Percentiles rank a stretch among this genome's conserved stretches.
phyloP scores from a whole-genome alignment of 1,140 invertebrate species.

The Antheraea mylitta region DNA sequence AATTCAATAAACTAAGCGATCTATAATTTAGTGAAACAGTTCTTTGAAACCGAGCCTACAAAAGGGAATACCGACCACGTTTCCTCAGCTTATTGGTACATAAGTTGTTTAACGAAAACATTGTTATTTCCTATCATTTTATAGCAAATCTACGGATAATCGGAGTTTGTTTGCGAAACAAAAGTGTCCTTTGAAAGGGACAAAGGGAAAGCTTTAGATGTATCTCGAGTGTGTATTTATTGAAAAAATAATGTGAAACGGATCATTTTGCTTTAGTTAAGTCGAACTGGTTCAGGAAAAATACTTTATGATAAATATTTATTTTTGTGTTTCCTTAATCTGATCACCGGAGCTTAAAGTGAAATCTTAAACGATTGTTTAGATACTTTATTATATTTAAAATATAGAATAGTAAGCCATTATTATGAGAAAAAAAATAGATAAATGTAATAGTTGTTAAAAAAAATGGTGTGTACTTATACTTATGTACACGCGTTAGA shows the following conservation, averaged over 20 bases:
- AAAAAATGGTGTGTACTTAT: no score
- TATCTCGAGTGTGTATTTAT: slow-evolving; percentile 28
- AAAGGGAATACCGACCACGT: slow-evolving; percentile 58
- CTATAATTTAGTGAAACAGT: neutral
- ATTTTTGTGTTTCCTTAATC: neutral
- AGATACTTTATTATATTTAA: no score
- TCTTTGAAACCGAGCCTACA: slow-evolving; percentile 38
- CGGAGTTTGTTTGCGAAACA: slow-evolving; percentile 37
- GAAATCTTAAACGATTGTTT: neutral
- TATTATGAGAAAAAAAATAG: neutral
- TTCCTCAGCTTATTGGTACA: slow-evolving; percentile 69
- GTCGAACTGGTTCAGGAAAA: neutral
- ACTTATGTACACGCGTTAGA: no score
- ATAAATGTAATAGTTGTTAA: no score
- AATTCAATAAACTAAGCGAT: neutral
- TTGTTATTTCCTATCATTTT: slow-evolving; percentile 75
- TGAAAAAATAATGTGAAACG: slow-evolving; percentile 6
- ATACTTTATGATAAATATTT: neutral
- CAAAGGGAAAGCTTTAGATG: slow-evolving; percentile 33
- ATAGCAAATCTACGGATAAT: slow-evolving; percentile 59
- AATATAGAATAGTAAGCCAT: neutral
- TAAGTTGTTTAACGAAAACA: slow-evolving; percentile 72
- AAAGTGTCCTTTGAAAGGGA: slow-evolving; percentile 38
- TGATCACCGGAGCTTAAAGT: neutral
- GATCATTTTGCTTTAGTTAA: neutral